A percentile compares a stretch with the other conserved stretches of the same genome.
Evolutionary conservation across 2,888 invertebrate genomes (phyloP).

Genomic region (Oconnorella tubifera): DNA sequence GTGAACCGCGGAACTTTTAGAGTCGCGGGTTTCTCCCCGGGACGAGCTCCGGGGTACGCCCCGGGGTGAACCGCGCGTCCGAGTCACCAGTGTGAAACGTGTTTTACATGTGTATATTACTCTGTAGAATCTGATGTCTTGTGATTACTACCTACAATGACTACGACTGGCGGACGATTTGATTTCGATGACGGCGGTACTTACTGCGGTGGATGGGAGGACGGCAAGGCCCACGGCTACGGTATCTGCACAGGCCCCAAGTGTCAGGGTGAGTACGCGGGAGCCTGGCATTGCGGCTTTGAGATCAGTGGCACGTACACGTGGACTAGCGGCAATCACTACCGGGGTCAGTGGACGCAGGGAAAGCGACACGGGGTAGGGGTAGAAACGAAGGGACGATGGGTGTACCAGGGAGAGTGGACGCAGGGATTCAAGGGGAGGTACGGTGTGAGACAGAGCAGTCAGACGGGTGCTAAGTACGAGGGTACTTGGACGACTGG

Average conservation of each 20-base stretch:
- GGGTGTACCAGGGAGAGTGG: constrained; percentile 98
- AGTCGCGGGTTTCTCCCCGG: no score
- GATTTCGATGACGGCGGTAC: constrained; percentile 99
- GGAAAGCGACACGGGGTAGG: constrained; percentile 97
- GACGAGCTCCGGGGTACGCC: no score
- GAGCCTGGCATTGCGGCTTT: constrained; percentile 99
- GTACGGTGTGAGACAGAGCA: constrained; percentile 93
- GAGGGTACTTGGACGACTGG: constrained; percentile 85
- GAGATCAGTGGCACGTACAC: constrained; percentile 86
- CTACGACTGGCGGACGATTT: constrained; percentile 98
- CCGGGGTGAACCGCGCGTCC: no score
- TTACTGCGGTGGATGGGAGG: constrained; percentile 99
- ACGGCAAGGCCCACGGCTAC: constrained; percentile 98
- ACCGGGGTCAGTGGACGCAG: constrained; percentile 99
- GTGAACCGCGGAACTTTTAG: no score
- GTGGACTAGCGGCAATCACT: constrained; percentile 84
- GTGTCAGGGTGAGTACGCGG: constrained; percentile 97
- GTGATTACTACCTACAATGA: no score
- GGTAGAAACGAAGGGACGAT: constrained; percentile 91
- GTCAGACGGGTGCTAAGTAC: constrained; percentile 71
- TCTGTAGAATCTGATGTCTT: no score
- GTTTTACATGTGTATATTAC: no score
- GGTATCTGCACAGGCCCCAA: constrained; percentile 84
- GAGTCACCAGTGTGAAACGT: no score
- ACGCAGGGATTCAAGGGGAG: constrained; percentile 97